Percentiles rank a stretch among this genome's conserved stretches.
These are phyloP conservation scores for Acanthaster planci DNA, from an alignment of 35 echinoderm and acorn worm genomes.

Conservation along the genomic window DNA sequence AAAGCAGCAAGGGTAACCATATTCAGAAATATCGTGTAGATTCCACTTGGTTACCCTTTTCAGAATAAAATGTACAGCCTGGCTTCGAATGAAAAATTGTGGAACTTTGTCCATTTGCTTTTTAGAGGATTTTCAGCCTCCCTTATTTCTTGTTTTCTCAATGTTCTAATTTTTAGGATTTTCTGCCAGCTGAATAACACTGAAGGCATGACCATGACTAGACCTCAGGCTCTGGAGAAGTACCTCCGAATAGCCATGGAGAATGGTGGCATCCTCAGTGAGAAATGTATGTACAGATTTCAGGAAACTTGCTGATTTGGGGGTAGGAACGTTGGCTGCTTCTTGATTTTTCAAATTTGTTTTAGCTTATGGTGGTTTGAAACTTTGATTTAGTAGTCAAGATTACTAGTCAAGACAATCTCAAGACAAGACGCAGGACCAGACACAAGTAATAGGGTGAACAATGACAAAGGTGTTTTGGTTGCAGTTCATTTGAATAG, in stretches of 20 bases:
- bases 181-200: constrained; percentile 52
- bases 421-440: too few species aligned
- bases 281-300: constrained; percentile 24
- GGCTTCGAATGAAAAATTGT: too few species aligned
- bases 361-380: not conserved
- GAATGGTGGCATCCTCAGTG: constrained; percentile 15
- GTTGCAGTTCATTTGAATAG: too few species aligned
- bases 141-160: not conserved
- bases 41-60: too few species aligned
- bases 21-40: too few species aligned
- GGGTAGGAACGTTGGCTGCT: not conserved
- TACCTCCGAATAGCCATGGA: constrained; percentile 38
- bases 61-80: too few species aligned
- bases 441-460: too few species aligned
- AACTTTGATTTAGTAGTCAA: not conserved
- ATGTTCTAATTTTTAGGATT: constrained; percentile 19
- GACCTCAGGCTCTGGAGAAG: constrained; percentile 18
- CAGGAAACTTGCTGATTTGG: too few species aligned
- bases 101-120: too few species aligned
- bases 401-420: not conserved
- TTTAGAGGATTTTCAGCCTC: too few species aligned
- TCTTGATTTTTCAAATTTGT: not conserved
- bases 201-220: not conserved
- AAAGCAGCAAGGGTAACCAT: too few species aligned
- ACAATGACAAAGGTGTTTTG: too few species aligned